A percentile compares a stretch with the other conserved stretches of the same genome.
phyloP scores from a whole-genome alignment of 2,113 vertebrate species.

The Xenopus borealis region DNA sequence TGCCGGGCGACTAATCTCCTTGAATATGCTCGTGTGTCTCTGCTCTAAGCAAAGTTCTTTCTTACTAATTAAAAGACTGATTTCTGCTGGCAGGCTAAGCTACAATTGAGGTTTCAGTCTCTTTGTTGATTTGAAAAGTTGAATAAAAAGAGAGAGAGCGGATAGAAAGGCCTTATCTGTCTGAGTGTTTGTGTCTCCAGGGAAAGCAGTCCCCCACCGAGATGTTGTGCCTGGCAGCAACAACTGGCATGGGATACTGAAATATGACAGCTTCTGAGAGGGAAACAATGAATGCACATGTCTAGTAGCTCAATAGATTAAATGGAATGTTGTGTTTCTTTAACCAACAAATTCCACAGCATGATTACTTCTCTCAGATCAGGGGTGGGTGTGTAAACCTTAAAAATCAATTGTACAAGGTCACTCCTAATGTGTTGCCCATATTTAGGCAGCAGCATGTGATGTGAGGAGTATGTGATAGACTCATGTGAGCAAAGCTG shows the following conservation, averaged over 20 bases:
- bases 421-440: background rate
- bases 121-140: background rate
- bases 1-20: too few relatives aligned
- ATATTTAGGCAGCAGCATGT: background rate
- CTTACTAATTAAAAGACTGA: too few relatives aligned
- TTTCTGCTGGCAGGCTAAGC: too few relatives aligned
- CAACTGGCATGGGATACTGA: constrained; percentile 2
- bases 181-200: constrained; percentile 28
- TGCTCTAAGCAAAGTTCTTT: too few relatives aligned
- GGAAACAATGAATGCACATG: constrained; percentile 5
- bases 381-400: constrained; percentile 11
- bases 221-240: constrained; percentile 29
- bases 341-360: constrained; percentile 6
- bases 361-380: background rate
- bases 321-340: constrained; percentile 16
- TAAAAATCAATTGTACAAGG: constrained; percentile 4
- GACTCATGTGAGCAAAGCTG: background rate
- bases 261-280: constrained; percentile 4
- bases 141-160: background rate
- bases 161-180: constrained; percentile 19
- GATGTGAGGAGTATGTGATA: background rate
- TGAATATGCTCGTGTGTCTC: too few relatives aligned
- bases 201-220: constrained; percentile 23
- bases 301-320: background rate
- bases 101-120: too few relatives aligned